These are phyloP conservation scores for Thunnus thynnus DNA, from an alignment of 2,113 vertebrate species.

Conservation along the genomic window DNA sequence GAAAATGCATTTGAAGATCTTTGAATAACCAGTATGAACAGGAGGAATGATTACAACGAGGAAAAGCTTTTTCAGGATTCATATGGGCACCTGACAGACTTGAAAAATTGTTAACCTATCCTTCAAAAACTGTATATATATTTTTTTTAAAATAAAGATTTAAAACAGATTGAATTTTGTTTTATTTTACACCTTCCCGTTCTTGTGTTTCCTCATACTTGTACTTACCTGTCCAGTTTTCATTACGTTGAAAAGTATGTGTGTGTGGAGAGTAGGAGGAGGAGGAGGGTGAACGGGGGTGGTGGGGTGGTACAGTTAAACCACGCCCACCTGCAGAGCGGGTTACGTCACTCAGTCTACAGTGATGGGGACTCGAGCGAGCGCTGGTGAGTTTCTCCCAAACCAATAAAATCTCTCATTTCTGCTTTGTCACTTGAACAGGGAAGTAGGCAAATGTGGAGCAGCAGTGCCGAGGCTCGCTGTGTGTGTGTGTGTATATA, in stretches of 20 bases:
- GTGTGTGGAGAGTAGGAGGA: too few relatives aligned
- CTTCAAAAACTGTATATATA: too few relatives aligned
- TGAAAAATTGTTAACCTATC: too few relatives aligned
- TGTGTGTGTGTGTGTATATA: neutral
- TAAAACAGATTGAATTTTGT: too few relatives aligned
- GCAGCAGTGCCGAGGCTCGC: neutral
- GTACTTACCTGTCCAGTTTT: neutral
- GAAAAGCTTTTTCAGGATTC: too few relatives aligned
- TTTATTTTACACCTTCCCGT: too few relatives aligned
- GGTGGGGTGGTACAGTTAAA: neutral
- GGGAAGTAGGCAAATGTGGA: conserved; percentile 69
- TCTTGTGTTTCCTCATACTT: neutral
- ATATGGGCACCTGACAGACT: too few relatives aligned
- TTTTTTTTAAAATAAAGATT: too few relatives aligned
- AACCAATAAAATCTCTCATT: conserved; percentile 82
- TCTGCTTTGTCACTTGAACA: conserved; percentile 63
- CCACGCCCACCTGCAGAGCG: conserved; percentile 8
- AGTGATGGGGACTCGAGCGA: conserved; percentile 82
- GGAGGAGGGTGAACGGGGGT: too few relatives aligned
- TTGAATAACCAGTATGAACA: too few relatives aligned
- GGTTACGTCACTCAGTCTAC: conserved; percentile 47
- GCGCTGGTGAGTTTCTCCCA: conserved; percentile 83
- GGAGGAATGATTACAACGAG: too few relatives aligned
- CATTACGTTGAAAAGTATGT: neutral
- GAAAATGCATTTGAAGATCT: too few relatives aligned